phyloP scores from a whole-genome alignment of 2,797 vertebrate species.

The Chiroxiphia lanceolata region DNA sequence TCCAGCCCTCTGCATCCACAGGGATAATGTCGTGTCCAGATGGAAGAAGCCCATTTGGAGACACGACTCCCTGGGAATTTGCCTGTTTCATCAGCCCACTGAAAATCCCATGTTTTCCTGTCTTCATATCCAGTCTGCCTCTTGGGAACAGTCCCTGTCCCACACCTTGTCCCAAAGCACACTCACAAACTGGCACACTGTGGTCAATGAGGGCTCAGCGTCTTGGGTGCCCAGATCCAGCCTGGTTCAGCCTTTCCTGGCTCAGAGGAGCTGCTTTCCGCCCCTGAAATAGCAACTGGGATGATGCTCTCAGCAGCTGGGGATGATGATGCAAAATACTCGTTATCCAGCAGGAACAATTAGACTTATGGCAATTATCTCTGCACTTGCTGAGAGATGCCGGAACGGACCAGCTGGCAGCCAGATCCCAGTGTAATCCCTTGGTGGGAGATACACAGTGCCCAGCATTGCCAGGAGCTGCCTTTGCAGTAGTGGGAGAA shows the following conservation, averaged over 20 bases:
- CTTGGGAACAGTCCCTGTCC: not conserved
- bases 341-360: slow-evolving; percentile 57
- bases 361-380: slow-evolving; percentile 65
- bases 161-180: fast-evolving
- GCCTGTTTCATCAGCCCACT: not conserved
- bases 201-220: fast-evolving
- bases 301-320: slow-evolving; percentile 29
- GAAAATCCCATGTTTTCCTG: not conserved
- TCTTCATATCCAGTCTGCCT: not conserved
- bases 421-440: not conserved
- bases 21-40: fast-evolving
- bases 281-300: slow-evolving; percentile 43
- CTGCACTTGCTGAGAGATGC: slow-evolving; percentile 26
- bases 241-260: not conserved
- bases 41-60: not conserved
- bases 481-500: not conserved
- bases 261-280: not conserved
- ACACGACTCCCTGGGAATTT: not conserved
- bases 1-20: not conserved
- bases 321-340: slow-evolving; percentile 53
- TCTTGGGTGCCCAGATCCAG: not conserved
- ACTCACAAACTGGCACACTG: fast-evolving
- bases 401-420: not conserved
- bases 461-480: not conserved
- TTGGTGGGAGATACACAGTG: not conserved